Base-by-base conservation (phyloP, 2,113 vertebrate genomes). In the Pithys albifrons region DNA sequence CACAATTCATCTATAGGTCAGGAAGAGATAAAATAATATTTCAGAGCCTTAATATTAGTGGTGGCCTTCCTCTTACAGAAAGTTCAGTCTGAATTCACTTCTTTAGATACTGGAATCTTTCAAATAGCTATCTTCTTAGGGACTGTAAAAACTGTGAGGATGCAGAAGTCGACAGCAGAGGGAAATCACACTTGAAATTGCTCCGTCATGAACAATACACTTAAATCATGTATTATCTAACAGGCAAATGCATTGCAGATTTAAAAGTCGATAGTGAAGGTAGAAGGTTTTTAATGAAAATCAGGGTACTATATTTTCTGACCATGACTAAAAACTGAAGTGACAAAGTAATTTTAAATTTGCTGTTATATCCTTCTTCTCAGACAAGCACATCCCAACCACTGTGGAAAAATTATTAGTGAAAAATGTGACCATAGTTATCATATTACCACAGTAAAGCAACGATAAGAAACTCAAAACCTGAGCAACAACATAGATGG, bases 381-480 rank as follows among this genome's bases (percentile, higher is more conserved):
- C 24, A 71, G 16, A 88, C 35, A 83, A 72, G 33, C 3, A 39
- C 20, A 10, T 31, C 28, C 48, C 61, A 91, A 59, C 33, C 7
- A 49, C 17, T 18, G 18, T 4, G 1, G 45, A 92, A 92, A 94
- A 91, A 83, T 43, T 90, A 66, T 46, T 80, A 69, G n/a, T 61
- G 74, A 95, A 90, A 94, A 93, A 70, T 45, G 43, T 59, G 23
- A 64, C 71, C 20, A 59, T 39, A 62, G 83, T 62, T 93, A 94
- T 88, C 79, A 37, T 6, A 14, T 88, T 95, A 88, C 91, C 43
- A 43, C 31, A 74, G 55, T 55, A 84, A 86, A 80, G 79, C 54
- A 83, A 79, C 51, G 73, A 25, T 64, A 86, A 92, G 91, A 94
- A 93, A 93, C 83, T 77, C 45, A 95, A 95, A 93, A 69, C 91